Evolutionary conservation across 2,113 vertebrate genomes (phyloP).

Genomic region (Cyrtonyx montezumae): DNA sequence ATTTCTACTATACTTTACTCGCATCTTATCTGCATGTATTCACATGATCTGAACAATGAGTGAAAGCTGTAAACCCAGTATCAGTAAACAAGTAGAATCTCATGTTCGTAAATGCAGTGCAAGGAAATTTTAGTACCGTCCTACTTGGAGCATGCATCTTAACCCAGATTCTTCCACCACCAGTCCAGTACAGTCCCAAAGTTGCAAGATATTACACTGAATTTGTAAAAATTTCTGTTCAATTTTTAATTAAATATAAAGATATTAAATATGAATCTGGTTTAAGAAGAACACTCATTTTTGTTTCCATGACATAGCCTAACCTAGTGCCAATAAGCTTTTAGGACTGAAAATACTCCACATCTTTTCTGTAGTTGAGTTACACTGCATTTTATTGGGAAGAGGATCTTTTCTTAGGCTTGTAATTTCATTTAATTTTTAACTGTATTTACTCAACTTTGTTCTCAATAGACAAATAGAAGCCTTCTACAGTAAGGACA

Average conservation of each 20-base stretch:
- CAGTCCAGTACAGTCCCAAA: not conserved
- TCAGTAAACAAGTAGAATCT: slow-evolving; percentile 49
- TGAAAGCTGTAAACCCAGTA: slow-evolving; percentile 57
- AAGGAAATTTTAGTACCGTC: slow-evolving; percentile 30
- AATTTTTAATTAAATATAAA: slow-evolving; percentile 52
- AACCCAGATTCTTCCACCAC: slow-evolving; percentile 24
- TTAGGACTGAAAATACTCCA: slow-evolving; percentile 55
- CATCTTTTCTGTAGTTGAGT: slow-evolving; percentile 49
- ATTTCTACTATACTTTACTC: slow-evolving; percentile 1
- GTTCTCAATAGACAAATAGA: slow-evolving; percentile 50
- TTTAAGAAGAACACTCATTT: slow-evolving; percentile 72
- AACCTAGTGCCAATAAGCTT: slow-evolving; percentile 46
- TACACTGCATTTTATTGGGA: slow-evolving; percentile 54
- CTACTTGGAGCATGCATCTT: not conserved
- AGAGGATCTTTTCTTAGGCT: not conserved
- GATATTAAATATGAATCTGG: slow-evolving; percentile 61
- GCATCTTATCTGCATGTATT: slow-evolving; percentile 15
- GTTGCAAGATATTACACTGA: not conserved
- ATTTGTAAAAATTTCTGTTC: slow-evolving; percentile 10
- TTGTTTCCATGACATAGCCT: slow-evolving; percentile 59
- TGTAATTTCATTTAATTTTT: slow-evolving; percentile 13
- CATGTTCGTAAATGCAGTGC: slow-evolving; percentile 11
- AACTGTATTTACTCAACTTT: slow-evolving; percentile 48
- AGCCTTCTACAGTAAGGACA: slow-evolving; percentile 33
- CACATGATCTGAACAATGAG: slow-evolving; percentile 34